A percentile compares a stretch with the other conserved stretches of the same genome.
Evolutionary conservation across 2,113 vertebrate species (phyloP).

Genomic region (Arizona elegans): DNA sequence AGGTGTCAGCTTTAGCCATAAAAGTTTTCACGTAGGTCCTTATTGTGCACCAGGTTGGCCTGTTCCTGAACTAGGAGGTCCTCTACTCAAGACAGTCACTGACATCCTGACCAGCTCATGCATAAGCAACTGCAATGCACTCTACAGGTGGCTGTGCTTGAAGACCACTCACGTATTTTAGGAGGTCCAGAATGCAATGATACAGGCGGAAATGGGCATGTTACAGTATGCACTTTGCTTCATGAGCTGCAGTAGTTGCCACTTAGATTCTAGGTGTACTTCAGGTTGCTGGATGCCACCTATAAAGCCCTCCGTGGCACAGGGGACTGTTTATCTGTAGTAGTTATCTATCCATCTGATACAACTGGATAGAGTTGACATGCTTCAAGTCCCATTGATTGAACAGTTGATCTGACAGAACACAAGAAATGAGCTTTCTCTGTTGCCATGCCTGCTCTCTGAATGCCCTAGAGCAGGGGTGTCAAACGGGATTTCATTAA

Average conservation of each 20-base stretch:
- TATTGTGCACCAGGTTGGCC: background rate
- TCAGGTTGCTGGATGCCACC: background rate
- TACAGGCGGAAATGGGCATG: background rate
- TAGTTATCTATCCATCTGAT: background rate
- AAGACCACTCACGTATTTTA: background rate
- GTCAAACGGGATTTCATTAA: too few species aligned
- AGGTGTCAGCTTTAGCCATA: background rate
- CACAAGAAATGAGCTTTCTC: background rate
- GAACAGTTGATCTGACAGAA: background rate
- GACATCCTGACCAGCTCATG: background rate
- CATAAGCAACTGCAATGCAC: background rate
- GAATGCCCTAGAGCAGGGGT: background rate
- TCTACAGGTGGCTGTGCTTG: background rate
- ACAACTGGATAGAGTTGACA: background rate
- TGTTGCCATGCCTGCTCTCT: background rate
- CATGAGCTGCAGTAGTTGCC: background rate
- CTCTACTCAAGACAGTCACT: background rate
- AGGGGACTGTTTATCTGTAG: background rate
- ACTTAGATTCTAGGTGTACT: background rate
- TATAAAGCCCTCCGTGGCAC: background rate
- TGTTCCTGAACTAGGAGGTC: background rate
- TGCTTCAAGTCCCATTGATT: background rate
- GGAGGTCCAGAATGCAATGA: background rate
- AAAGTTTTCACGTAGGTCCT: background rate
- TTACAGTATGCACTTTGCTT: background rate